Percentiles rank a stretch among this genome's conserved stretches.
These are phyloP conservation scores for Sitodiplosis mosellana DNA, from an alignment of 1,140 invertebrate genomes.

Conservation along the genomic window DNA sequence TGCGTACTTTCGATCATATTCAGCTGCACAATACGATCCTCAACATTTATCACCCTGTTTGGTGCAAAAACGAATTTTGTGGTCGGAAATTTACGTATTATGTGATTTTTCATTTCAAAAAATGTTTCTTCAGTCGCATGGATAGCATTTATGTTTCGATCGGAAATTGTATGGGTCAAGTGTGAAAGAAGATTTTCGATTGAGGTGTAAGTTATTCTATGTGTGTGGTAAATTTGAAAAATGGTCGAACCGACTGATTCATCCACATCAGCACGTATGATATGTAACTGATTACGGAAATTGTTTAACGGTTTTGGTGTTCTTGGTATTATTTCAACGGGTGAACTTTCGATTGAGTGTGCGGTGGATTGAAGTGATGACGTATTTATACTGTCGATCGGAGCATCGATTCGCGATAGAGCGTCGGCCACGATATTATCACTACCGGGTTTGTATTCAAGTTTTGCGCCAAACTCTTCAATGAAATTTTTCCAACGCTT, in stretches of 20 bases:
- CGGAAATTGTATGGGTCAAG: background rate
- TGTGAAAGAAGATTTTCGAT: too few species aligned
- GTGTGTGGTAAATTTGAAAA: background rate
- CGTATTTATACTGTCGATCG: background rate
- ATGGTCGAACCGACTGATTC: background rate
- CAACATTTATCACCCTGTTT: background rate
- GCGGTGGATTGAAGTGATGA: background rate
- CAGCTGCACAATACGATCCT: background rate
- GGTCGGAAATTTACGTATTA: background rate
- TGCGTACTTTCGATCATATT: background rate
- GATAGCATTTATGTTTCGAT: background rate
- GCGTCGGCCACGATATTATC: background rate
- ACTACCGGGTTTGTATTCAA: background rate
- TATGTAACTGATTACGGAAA: background rate
- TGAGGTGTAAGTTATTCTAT: background rate
- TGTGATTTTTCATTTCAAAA: background rate
- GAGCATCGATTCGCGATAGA: background rate
- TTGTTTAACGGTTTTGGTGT: background rate
- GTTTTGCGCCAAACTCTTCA: background rate
- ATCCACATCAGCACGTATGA: background rate
- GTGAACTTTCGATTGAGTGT: background rate
- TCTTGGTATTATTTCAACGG: background rate
- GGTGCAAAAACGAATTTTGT: background rate
- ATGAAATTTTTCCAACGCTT: background rate
- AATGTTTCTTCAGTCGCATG: background rate